Evolutionary conservation across 2,888 invertebrate genomes (phyloP).

Genomic region (Drosophila robusta): DNA sequence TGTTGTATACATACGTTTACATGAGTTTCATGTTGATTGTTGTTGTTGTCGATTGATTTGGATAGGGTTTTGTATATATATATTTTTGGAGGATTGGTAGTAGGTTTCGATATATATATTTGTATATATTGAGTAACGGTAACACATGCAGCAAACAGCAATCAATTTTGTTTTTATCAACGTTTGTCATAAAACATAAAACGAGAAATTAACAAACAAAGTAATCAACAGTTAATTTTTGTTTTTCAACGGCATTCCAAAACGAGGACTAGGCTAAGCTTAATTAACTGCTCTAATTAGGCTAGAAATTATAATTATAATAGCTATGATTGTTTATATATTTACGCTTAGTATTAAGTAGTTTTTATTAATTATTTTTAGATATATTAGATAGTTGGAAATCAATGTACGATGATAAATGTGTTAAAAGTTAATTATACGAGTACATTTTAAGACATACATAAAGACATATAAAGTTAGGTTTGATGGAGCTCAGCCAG

Average conservation of each 20-base stretch:
- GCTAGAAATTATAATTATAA: constrained; percentile 32
- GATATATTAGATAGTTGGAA: not conserved
- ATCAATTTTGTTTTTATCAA: constrained; percentile 48
- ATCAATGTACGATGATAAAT: not conserved
- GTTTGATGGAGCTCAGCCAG: too few relatives aligned
- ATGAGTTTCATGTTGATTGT: constrained; percentile 70
- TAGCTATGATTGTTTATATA: constrained; percentile 8
- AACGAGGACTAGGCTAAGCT: constrained; percentile 46
- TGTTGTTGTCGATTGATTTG: constrained; percentile 55
- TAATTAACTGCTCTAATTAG: constrained; percentile 21
- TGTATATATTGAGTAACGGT: constrained; percentile 39
- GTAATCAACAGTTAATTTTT: constrained; percentile 45
- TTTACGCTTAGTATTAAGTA: too few relatives aligned
- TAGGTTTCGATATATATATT: constrained; percentile 37
- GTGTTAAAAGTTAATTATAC: not conserved
- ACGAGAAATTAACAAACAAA: constrained; percentile 60
- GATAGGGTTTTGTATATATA: constrained; percentile 32
- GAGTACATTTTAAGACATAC: not conserved
- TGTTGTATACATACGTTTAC: constrained; percentile 80
- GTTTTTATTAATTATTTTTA: not conserved
- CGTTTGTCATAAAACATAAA: constrained; percentile 63
- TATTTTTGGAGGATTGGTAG: constrained; percentile 36
- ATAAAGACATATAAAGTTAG: not conserved
- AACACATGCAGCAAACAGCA: constrained; percentile 67
- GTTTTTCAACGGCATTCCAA: constrained; percentile 57